Evolutionary conservation across 2,888 invertebrate genomes (phyloP).

Genomic region (Kryphioiulus occultus): DNA sequence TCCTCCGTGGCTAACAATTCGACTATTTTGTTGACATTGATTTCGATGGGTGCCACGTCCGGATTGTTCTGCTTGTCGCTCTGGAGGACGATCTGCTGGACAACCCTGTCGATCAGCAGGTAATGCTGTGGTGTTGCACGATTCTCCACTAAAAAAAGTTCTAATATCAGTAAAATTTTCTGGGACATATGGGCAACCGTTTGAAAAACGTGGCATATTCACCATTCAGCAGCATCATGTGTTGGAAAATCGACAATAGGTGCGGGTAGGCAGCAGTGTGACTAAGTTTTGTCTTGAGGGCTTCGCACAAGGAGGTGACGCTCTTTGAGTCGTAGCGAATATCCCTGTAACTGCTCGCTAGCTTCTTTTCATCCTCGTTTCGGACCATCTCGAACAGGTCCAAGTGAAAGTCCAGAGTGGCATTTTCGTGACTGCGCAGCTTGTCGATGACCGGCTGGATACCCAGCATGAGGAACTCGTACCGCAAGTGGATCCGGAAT

Average conservation of each 20-base stretch:
- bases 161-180: not conserved
- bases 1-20: conserved; percentile 92
- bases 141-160: conserved; percentile 74
- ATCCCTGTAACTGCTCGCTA: conserved; percentile 87
- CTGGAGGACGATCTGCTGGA: conserved; percentile 92
- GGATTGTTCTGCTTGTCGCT: conserved; percentile 77
- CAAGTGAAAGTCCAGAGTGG: conserved; percentile 92
- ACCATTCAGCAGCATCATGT: conserved; percentile 83
- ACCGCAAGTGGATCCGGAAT: conserved; percentile 92
- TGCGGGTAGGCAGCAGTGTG: conserved; percentile 94
- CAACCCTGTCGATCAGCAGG: conserved; percentile 91
- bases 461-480: conserved; percentile 95
- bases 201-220: conserved; percentile 60
- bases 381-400: conserved; percentile 99
- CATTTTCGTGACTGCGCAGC: conserved; percentile 89
- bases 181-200: too few relatives aligned
- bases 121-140: conserved; percentile 90
- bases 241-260: conserved; percentile 86
- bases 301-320: conserved; percentile 90
- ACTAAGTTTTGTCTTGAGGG: conserved; percentile 84
- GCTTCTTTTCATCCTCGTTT: conserved; percentile 93
- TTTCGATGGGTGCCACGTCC: conserved; percentile 83
- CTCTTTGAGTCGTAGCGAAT: conserved; percentile 95
- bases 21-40: conserved; percentile 90
- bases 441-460: conserved; percentile 96